Conservation (phyloP, 92 coral and sea anemone species). For the Palythoa grandiflora region DNA sequence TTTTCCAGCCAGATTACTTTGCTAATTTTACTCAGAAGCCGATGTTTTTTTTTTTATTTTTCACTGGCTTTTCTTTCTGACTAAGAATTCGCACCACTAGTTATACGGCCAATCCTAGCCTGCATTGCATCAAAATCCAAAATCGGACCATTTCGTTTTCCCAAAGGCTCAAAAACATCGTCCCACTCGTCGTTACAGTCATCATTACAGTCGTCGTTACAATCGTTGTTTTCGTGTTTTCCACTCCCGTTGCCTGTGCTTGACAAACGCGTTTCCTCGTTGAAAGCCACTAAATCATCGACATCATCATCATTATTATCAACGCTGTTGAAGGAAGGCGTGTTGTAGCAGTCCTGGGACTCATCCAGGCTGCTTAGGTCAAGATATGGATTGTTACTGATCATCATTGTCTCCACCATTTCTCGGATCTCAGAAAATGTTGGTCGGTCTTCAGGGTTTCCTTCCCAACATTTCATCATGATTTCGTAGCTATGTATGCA, state of each 20-base stretch:
- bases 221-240: conserved; percentile 8
- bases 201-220: not conserved
- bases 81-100: conserved; percentile 11
- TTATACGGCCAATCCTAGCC: conserved; percentile 13
- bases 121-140: conserved; percentile 30
- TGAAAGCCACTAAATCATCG: conserved; percentile 34
- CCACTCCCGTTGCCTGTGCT: conserved; percentile 3
- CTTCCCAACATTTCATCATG: conserved; percentile 80
- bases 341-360: conserved; percentile 77
- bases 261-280: not conserved
- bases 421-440: conserved; percentile 68
- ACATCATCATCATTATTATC: conserved; percentile 27
- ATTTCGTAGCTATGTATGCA: conserved; percentile 59
- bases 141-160: conserved; percentile 7
- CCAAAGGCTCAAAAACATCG: conserved; percentile 20
- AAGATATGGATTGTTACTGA: conserved; percentile 76
- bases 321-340: conserved; percentile 83
- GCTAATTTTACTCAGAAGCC: too few relatives aligned
- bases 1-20: too few relatives aligned
- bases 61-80: not conserved
- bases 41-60: too few relatives aligned
- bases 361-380: conserved; percentile 83
- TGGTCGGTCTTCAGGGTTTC: conserved; percentile 72
- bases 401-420: conserved; percentile 79
- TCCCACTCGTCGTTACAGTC: not conserved